Evolutionary conservation across 2,113 vertebrate species (phyloP).

Genomic region (Ictalurus punctatus): DNA sequence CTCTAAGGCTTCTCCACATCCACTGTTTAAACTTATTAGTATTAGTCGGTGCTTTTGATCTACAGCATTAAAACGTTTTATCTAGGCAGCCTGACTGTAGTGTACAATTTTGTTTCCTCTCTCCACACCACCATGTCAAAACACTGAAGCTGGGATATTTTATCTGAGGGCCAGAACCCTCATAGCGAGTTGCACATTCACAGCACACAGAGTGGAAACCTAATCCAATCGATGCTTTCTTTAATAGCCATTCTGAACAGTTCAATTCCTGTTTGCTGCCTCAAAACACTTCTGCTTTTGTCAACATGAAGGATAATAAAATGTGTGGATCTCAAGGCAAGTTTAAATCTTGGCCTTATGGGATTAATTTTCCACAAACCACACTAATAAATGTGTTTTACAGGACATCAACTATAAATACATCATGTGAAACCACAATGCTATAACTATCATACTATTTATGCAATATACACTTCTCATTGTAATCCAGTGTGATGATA

Average conservation of each 20-base stretch:
- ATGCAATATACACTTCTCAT: not conserved
- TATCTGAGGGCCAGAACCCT: slow-evolving; percentile 21
- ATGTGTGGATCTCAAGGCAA: not conserved
- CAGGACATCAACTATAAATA: not conserved
- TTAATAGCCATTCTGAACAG: not conserved
- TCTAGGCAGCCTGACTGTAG: slow-evolving; percentile 3
- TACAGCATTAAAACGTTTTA: slow-evolving; percentile 37
- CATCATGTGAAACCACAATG: not conserved
- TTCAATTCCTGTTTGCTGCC: slow-evolving; percentile 4
- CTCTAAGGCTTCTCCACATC: slow-evolving; percentile 8
- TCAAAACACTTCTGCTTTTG: not conserved
- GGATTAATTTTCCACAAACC: not conserved
- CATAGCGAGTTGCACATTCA: slow-evolving; percentile 5
- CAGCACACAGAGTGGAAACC: slow-evolving; percentile 4
- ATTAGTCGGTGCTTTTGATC: slow-evolving; percentile 41
- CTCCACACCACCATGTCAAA: slow-evolving; percentile 33
- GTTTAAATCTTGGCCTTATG: not conserved
- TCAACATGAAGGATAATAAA: not conserved
- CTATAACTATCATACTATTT: not conserved
- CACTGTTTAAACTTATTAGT: slow-evolving; percentile 30
- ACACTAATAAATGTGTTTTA: not conserved
- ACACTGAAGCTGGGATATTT: slow-evolving; percentile 23
- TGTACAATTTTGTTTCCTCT: slow-evolving; percentile 16
- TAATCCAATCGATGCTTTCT: slow-evolving; percentile 26
- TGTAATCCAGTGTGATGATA: not conserved